Conservation (phyloP, 1,140 invertebrate species). For the Hermatobates lingyangjiaoensis region DNA sequence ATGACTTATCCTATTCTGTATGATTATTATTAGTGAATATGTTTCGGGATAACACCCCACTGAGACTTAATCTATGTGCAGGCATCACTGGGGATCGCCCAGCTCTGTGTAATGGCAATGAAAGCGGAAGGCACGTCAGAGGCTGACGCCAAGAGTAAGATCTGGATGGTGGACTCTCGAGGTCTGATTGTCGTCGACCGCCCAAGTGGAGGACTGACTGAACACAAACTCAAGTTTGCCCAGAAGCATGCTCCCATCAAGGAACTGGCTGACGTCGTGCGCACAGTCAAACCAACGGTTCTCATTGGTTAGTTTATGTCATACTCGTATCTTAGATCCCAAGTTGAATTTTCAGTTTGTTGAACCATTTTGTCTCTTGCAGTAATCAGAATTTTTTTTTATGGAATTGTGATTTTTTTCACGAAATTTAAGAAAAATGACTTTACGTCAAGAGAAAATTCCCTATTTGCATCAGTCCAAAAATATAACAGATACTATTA, state of each 20-base stretch:
- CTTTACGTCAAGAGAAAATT: no score
- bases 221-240: conserved; percentile 58
- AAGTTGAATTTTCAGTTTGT: no score
- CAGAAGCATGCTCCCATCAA: conserved; percentile 46
- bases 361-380: no score
- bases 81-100: conserved; percentile 73
- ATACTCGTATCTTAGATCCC: no score
- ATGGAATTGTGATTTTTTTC: no score
- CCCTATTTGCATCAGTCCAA: no score
- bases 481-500: no score
- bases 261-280: conserved; percentile 55
- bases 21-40: neutral
- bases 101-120: conserved; percentile 74
- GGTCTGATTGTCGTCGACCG: conserved; percentile 62
- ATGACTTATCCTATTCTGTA: neutral
- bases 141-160: conserved; percentile 45
- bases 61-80: no score
- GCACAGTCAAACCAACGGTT: conserved; percentile 57
- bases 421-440: no score
- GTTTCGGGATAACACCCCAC: neutral
- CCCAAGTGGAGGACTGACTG: conserved; percentile 48
- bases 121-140: conserved; percentile 50
- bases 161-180: conserved; percentile 51
- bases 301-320: conserved; percentile 61
- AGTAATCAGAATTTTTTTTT: no score